These are phyloP conservation scores for Rhizomys pruinosus DNA, from an alignment of 2,113 vertebrate genomes.

Conservation along the genomic window DNA sequence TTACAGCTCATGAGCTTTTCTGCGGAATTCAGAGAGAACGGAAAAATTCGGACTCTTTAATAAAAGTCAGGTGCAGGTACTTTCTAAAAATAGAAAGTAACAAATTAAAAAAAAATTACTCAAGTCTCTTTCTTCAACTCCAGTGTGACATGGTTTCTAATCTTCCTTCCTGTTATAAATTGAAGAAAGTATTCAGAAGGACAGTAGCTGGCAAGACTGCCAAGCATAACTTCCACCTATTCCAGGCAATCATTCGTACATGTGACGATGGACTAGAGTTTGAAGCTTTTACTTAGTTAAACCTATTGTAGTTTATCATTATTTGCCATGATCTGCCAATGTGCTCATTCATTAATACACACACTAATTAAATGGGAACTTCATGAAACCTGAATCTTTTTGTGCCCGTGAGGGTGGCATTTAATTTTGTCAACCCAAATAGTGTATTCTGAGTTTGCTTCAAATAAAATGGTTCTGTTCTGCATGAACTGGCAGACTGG, in stretches of 20 bases:
- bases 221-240: no score
- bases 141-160: background rate
- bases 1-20: no score
- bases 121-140: background rate
- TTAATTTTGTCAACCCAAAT: background rate
- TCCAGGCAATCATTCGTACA: background rate
- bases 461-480: background rate
- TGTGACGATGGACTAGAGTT: no score
- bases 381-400: background rate
- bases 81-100: no score
- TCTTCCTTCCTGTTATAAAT: background rate
- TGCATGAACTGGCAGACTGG: background rate
- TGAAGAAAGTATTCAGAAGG: background rate
- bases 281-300: background rate
- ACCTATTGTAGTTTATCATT: background rate
- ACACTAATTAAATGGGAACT: background rate
- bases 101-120: background rate
- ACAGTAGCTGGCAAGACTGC: no score
- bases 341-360: background rate
- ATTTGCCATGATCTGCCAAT: background rate
- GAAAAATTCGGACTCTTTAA: background rate
- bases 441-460: background rate
- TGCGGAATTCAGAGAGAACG: background rate
- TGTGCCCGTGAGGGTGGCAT: background rate
- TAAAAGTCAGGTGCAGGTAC: background rate